Base-by-base conservation (phyloP, 1,140 invertebrate species). In the Drosophila pandora region DNA sequence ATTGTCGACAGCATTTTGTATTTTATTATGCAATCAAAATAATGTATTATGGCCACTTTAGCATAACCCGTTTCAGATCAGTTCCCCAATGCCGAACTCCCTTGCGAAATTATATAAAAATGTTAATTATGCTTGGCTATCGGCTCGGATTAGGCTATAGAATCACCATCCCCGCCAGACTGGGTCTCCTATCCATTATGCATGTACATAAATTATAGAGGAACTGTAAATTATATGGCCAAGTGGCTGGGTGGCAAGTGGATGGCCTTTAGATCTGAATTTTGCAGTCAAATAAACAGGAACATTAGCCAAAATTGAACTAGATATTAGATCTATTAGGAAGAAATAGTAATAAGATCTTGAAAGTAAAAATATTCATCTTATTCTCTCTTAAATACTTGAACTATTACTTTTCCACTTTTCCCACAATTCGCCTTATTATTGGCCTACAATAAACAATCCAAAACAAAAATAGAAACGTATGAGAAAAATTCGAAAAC, bases 191-290 rank as follows among this genome's bases (percentile, higher is more conserved):
- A 72, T 76, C 54, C 2, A 83, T 84, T 85, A 84, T 76, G 52
- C 81, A 84, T 84, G 81, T 79, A 34, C 80, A 84, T 84, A 80
- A 76, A 85, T 84, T 85, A 80, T 62, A 22, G 52, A 37, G 17
- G 61, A 65, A 76, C 67, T 79, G 67, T 85, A 84, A 84, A 85
- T 85, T 76, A 76, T 53, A 72, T 68, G 59, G 41, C 72, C 73
- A 71, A 84, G 68, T 71, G 60, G 60, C 28, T 72, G 57, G 53
- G 67, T 59, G 50, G 41, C 57, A 67, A 65, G 56, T 79, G 47
- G 79, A 64, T 78, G 43, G 67, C 72, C 72, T 72, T 81, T 81
- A n/a, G 21, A 22, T 47, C 41, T 10, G 61, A 17, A 21, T 17
- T 43, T 43, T 21, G 41, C 17, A 21, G 7, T 23, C 45, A 54